Conservation (phyloP, 2,888 invertebrate genomes). For the Noctua janthina region DNA sequence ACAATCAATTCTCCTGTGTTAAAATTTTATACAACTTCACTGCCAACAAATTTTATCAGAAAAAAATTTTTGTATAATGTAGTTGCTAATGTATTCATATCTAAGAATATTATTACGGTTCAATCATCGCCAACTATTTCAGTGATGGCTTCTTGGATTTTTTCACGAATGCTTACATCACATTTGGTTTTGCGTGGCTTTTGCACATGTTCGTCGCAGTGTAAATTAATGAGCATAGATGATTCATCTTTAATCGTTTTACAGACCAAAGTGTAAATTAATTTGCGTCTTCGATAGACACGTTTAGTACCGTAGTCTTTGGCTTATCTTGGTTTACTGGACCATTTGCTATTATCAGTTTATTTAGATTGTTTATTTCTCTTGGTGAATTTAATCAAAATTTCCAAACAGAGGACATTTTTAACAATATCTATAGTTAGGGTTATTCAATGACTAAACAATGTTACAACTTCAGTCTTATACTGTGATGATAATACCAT, state of each 20-base stretch:
- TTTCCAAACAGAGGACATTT: not conserved
- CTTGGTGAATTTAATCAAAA: not conserved
- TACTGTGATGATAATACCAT: conserved; percentile 50
- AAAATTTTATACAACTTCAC: not conserved
- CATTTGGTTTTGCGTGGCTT: conserved; percentile 59
- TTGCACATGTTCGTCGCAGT: conserved; percentile 60
- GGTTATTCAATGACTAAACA: conserved; percentile 29
- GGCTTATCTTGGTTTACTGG: conserved; percentile 6
- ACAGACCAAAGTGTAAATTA: conserved; percentile 42
- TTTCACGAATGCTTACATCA: conserved; percentile 76
- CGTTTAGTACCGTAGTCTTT: conserved; percentile 1
- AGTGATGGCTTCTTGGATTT: conserved; percentile 75
- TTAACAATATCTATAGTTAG: not conserved
- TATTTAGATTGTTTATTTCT: not conserved
- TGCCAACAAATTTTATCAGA: not conserved
- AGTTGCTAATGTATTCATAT: conserved; percentile 2
- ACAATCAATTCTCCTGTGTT: not conserved
- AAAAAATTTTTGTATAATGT: not conserved
- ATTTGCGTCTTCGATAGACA: conserved; percentile 26
- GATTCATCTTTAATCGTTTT: conserved; percentile 66
- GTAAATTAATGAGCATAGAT: conserved; percentile 57
- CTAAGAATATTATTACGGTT: conserved; percentile 36
- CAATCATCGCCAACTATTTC: conserved; percentile 64
- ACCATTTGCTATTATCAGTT: not conserved
- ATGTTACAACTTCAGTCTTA: conserved; percentile 43